phyloP scores from a whole-genome alignment of 2,888 invertebrate species.

The Heliconius charithonia region DNA sequence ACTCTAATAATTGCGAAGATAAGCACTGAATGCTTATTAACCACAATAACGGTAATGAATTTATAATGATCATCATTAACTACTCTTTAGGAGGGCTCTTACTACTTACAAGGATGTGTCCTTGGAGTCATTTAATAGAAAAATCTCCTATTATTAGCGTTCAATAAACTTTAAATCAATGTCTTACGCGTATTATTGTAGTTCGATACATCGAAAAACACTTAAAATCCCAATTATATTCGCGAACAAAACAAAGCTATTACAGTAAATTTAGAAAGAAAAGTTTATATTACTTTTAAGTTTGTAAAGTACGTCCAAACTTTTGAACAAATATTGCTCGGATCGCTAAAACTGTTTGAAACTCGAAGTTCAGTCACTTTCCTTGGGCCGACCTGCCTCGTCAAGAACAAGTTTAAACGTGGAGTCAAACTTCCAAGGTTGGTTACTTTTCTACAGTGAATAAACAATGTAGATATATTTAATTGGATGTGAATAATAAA shows the following conservation, averaged over 20 bases:
- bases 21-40: not conserved
- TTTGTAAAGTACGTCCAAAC: constrained; percentile 56
- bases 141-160: not conserved
- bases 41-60: not conserved
- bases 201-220: not conserved
- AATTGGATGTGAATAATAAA: not conserved
- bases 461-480: constrained; percentile 8
- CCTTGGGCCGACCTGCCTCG: constrained; percentile 57
- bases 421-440: constrained; percentile 70
- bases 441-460: constrained; percentile 43
- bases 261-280: constrained; percentile 50
- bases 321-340: constrained; percentile 63
- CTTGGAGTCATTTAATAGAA: no score
- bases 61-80: not conserved
- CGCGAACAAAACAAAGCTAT: constrained; percentile 32
- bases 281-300: constrained; percentile 67
- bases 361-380: constrained; percentile 71
- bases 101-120: no score
- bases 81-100: not conserved
- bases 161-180: not conserved
- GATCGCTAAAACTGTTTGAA: constrained; percentile 64
- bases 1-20: not conserved
- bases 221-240: constrained; percentile 5
- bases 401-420: constrained; percentile 61
- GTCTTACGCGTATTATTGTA: not conserved